Evolutionary conservation across 2,797 vertebrate species (phyloP).

Genomic region (Pitangus sulphuratus): DNA sequence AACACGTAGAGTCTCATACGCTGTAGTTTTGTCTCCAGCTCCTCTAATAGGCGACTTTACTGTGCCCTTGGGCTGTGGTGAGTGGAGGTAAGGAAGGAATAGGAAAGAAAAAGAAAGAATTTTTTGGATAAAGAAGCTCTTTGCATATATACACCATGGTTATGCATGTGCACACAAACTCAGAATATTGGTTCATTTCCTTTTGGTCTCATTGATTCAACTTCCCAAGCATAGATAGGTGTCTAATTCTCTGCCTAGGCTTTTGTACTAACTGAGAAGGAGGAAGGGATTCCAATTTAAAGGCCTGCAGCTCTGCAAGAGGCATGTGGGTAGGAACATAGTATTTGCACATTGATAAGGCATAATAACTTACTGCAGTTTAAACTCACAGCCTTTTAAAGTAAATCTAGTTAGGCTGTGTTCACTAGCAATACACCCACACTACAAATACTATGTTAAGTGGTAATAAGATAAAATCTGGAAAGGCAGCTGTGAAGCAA

Average conservation of each 20-base stretch:
- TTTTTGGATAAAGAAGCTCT: not conserved
- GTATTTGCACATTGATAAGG: slow-evolving; percentile 28
- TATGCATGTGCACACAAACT: not conserved
- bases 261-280: not conserved
- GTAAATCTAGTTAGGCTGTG: slow-evolving; percentile 32
- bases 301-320: not conserved
- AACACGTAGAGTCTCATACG: rapidly evolving
- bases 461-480: slow-evolving; percentile 19
- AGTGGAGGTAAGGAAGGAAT: not conserved
- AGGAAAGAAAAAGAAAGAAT: not conserved
- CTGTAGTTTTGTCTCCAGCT: not conserved
- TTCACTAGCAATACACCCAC: slow-evolving; percentile 43
- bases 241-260: not conserved
- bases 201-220: not conserved
- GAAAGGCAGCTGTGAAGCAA: not conserved
- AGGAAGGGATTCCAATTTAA: not conserved
- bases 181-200: not conserved
- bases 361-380: not conserved
- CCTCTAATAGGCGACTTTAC: not conserved
- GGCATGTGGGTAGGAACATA: not conserved
- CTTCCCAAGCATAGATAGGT: not conserved
- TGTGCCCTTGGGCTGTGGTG: not conserved
- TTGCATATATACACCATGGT: not conserved
- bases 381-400: slow-evolving; percentile 21
- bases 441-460: slow-evolving; percentile 33